Evolutionary conservation across 1,140 invertebrate genomes (phyloP).

Genomic region (Thaumetopoea pityocampa): DNA sequence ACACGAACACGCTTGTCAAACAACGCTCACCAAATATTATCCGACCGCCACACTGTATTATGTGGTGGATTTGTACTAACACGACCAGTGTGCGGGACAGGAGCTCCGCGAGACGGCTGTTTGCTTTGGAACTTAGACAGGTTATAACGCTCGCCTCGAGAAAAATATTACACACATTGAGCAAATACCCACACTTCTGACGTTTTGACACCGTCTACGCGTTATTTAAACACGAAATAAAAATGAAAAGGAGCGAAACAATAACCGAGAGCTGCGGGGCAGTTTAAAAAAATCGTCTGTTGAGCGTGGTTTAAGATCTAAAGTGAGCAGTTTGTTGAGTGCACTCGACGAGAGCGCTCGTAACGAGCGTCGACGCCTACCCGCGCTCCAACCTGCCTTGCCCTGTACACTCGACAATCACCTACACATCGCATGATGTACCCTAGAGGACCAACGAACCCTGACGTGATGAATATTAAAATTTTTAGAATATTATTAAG

Average conservation of each 20-base stretch:
- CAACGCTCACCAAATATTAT: constrained; percentile 65
- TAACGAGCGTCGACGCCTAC: constrained; percentile 38
- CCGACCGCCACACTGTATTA: constrained; percentile 49
- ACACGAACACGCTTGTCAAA: constrained; percentile 68
- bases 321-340: constrained; percentile 58
- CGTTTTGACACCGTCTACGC: constrained; percentile 23
- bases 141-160: constrained; percentile 33
- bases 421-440: constrained; percentile 21
- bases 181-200: constrained; percentile 30
- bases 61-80: constrained; percentile 57
- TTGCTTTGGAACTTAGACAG: constrained; percentile 54
- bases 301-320: constrained; percentile 30
- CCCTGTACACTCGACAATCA: constrained; percentile 52
- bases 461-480: too few relatives aligned
- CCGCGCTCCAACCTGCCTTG: constrained; percentile 34
- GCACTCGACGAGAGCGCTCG: constrained; percentile 42
- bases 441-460: constrained; percentile 16
- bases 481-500: too few relatives aligned
- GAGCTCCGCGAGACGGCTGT: constrained; percentile 36
- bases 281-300: constrained; percentile 33
- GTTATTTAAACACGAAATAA: constrained; percentile 19
- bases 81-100: constrained; percentile 35
- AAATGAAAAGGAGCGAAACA: constrained; percentile 27
- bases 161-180: constrained; percentile 31
- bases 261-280: constrained; percentile 19